Evolutionary conservation across 2,113 vertebrate species (phyloP).

Genomic region (Thymallus thymallus): DNA sequence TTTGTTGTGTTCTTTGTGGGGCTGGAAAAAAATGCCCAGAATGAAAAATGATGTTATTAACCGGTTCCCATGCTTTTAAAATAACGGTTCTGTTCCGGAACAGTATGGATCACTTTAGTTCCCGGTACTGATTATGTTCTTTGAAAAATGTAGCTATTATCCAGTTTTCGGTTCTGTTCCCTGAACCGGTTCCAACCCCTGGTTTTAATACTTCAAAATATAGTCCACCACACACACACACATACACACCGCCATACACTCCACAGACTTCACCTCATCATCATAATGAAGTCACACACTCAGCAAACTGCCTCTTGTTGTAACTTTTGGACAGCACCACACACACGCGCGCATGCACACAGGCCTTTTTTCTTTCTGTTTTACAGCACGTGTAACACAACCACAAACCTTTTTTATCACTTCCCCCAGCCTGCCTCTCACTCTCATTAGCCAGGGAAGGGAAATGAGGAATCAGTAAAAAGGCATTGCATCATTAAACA

Average conservation of each 20-base stretch:
- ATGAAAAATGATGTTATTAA: too few relatives aligned
- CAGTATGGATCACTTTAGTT: too few relatives aligned
- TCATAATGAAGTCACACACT: background rate
- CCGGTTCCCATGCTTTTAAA: too few relatives aligned
- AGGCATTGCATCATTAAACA: constrained; percentile 69
- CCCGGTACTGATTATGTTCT: too few relatives aligned
- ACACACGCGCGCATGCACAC: background rate
- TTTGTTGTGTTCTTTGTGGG: too few relatives aligned
- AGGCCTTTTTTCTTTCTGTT: constrained; percentile 18
- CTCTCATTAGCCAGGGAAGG: constrained; percentile 62
- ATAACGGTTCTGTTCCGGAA: too few relatives aligned
- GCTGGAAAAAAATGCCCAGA: too few relatives aligned
- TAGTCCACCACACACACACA: constrained; percentile 2
- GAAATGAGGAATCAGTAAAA: constrained; percentile 70
- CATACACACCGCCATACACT: background rate
- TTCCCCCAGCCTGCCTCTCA: constrained; percentile 50
- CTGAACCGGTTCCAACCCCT: too few relatives aligned
- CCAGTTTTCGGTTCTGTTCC: too few relatives aligned
- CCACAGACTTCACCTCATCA: background rate
- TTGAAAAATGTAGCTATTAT: too few relatives aligned
- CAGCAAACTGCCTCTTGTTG: background rate
- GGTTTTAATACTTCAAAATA: background rate
- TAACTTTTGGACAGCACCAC: constrained; percentile 12
- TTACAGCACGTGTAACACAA: constrained; percentile 54
- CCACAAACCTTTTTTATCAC: constrained; percentile 63